Percentiles rank a stretch among this genome's conserved stretches.
Evolutionary conservation across 2,797 vertebrate genomes (phyloP).

Genomic region (Alcedo atthis): DNA sequence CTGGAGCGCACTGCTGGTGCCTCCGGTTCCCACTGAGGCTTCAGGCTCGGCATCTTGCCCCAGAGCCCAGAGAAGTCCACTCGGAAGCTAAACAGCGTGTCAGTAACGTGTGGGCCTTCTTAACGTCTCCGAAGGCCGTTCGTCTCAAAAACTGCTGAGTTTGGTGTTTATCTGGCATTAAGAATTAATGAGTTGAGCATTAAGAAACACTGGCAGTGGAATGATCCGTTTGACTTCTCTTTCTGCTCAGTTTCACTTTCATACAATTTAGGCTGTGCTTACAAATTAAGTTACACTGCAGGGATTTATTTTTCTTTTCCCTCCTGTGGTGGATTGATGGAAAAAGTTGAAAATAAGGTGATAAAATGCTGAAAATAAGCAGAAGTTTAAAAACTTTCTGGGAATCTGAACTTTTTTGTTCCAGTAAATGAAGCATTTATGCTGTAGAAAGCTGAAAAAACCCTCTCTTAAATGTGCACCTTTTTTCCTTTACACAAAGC

Average conservation of each 20-base stretch:
- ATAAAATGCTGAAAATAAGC: background rate
- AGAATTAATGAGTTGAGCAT: background rate
- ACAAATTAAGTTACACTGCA: background rate
- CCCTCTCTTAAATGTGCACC: background rate
- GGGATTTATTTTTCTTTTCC: fast-evolving
- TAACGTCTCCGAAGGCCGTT: background rate
- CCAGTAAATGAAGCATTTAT: background rate
- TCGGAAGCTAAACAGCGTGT: background rate
- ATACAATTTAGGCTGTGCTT: background rate
- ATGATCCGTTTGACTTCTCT: background rate
- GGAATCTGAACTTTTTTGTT: background rate
- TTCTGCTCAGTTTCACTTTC: slow-evolving; percentile 66
- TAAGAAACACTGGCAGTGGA: background rate
- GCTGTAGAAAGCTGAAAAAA: background rate
- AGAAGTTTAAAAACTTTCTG: background rate
- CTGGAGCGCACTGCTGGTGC: background rate
- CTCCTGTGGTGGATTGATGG: background rate
- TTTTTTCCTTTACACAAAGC: background rate
- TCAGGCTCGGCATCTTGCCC: background rate
- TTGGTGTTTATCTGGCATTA: background rate
- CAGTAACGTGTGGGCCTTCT: no score
- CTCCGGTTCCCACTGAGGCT: background rate
- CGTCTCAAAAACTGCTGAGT: background rate
- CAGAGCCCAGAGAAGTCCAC: fast-evolving
- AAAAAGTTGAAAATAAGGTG: background rate